Conservation (phyloP, 2,797 vertebrate species). For the Xerus rutilus region DNA sequence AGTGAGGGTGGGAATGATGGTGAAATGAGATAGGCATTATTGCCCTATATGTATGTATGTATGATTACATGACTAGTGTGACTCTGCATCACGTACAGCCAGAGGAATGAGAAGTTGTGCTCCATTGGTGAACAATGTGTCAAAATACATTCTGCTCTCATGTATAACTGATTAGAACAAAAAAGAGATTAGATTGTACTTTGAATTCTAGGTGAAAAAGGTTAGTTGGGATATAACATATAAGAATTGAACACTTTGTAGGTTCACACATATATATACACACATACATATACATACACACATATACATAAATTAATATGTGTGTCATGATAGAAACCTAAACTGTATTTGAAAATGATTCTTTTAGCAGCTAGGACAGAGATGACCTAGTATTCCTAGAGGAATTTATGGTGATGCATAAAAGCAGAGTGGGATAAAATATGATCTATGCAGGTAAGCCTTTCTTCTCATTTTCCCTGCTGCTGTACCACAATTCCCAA, state of each 20-base stretch:
- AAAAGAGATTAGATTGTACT: not conserved
- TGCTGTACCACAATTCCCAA: not conserved
- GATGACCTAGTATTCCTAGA: not conserved
- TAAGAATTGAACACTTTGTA: too few relatives aligned
- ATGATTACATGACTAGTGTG: too few relatives aligned
- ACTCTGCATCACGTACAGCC: too few relatives aligned
- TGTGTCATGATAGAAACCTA: not conserved
- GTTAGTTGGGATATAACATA: not conserved
- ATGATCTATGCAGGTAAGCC: not conserved
- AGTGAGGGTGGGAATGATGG: too few relatives aligned
- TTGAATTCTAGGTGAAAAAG: not conserved
- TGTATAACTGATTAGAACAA: too few relatives aligned
- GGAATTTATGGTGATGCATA: not conserved
- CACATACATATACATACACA: too few relatives aligned
- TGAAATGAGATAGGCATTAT: too few relatives aligned
- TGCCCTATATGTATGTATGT: too few relatives aligned
- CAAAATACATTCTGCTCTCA: too few relatives aligned
- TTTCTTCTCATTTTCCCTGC: not conserved
- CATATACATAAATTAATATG: too few relatives aligned
- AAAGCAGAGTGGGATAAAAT: not conserved
- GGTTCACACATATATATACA: not conserved
- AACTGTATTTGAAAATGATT: not conserved
- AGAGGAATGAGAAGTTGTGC: too few relatives aligned
- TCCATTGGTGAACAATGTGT: too few relatives aligned
- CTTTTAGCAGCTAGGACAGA: constrained; percentile 4